Conservation (phyloP, 2,888 invertebrate species). For the Drosophila pegasa region DNA sequence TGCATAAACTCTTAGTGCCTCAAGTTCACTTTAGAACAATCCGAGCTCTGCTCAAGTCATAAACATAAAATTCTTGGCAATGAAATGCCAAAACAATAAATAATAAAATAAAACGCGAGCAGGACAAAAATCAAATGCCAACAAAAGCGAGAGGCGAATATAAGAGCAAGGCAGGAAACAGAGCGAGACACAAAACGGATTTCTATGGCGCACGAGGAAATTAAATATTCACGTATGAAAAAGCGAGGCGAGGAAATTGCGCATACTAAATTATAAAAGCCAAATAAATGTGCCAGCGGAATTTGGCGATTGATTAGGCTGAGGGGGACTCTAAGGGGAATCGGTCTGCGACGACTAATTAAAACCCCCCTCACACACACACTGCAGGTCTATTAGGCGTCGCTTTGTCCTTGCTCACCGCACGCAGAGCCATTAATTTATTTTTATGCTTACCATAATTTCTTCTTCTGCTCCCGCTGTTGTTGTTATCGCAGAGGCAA, state of each 20-base stretch:
- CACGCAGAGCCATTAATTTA: constrained; percentile 71
- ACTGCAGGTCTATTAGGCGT: constrained; percentile 61
- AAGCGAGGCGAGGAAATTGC: constrained; percentile 59
- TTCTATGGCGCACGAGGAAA: constrained; percentile 3
- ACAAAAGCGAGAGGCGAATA: constrained; percentile 26
- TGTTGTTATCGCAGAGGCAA: constrained; percentile 8
- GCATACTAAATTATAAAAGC: constrained; percentile 69
- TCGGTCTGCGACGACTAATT: constrained; percentile 48
- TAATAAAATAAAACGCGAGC: constrained; percentile 56
- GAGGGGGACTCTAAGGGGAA: neutral
- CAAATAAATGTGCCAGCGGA: constrained; percentile 45
- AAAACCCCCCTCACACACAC: constrained; percentile 33
- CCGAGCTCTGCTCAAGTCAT: constrained; percentile 43
- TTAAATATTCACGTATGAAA: constrained; percentile 31
- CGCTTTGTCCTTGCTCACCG: constrained; percentile 64
- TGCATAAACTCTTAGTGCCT: constrained; percentile 14
- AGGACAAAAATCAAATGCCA: constrained; percentile 42
- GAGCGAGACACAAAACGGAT: constrained; percentile 5
- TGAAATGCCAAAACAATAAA: constrained; percentile 73
- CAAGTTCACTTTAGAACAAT: constrained; percentile 55
- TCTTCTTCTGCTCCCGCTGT: constrained; percentile 56
- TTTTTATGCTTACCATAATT: constrained; percentile 75
- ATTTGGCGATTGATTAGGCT: constrained; percentile 20
- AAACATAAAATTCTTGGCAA: constrained; percentile 63
- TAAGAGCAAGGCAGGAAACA: neutral